phyloP scores from a whole-genome alignment of 2,888 invertebrate genomes.

The Scrobipalpa costella region DNA sequence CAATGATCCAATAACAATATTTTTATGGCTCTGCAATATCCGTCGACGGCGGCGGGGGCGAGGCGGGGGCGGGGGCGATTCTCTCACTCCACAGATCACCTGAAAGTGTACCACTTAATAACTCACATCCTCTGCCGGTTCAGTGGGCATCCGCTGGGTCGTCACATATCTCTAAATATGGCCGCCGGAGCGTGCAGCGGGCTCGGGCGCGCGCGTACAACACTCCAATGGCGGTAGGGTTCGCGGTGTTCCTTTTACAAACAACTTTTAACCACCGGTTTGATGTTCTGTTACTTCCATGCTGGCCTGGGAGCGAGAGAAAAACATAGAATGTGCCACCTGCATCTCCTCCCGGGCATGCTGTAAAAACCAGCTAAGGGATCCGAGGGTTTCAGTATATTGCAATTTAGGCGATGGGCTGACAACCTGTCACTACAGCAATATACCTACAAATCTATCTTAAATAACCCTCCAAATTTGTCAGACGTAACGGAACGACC shows the following conservation, averaged over 20 bases:
- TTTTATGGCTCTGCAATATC: constrained; percentile 34
- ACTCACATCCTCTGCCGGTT: constrained; percentile 79
- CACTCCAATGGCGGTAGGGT: constrained; percentile 49
- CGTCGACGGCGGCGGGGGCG: constrained; percentile 27
- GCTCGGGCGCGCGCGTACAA: constrained; percentile 31
- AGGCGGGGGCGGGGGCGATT: constrained; percentile 48
- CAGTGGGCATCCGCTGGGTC: constrained; percentile 78
- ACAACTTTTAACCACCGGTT: neutral
- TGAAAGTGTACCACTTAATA: constrained; percentile 80
- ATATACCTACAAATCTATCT: too few relatives aligned
- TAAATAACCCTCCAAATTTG: too few relatives aligned
- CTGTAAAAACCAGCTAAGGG: too few relatives aligned
- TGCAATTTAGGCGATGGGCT: too few relatives aligned
- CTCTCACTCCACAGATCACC: constrained; percentile 80
- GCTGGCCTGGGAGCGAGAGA: too few relatives aligned
- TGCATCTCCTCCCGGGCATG: too few relatives aligned
- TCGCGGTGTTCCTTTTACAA: neutral
- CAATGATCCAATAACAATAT: constrained; percentile 35
- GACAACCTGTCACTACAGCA: too few relatives aligned
- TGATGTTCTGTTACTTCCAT: too few relatives aligned
- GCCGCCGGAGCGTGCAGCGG: constrained; percentile 63
- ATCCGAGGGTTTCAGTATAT: too few relatives aligned
- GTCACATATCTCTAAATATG: constrained; percentile 80
- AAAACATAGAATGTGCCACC: too few relatives aligned
- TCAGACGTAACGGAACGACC: too few relatives aligned